Base-by-base conservation (phyloP, 2,113 vertebrate species). In the Antennarius striatus region DNA sequence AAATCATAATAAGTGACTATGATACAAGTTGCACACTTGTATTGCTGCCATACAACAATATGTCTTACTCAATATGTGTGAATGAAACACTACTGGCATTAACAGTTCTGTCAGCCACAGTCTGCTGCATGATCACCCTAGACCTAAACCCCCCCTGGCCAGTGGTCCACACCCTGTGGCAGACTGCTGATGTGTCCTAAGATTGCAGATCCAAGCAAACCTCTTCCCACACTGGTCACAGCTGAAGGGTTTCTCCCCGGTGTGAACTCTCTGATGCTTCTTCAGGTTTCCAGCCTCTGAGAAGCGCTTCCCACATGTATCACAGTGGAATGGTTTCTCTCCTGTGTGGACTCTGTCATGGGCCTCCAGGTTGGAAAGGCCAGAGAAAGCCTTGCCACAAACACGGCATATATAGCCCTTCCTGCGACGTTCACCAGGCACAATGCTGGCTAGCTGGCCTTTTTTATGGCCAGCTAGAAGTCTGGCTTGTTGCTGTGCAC, bases 201-300 rank as follows among this genome's bases (percentile, higher is more conserved):
- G 82, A 68, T 92, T 91, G 75, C 91, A 91, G 71, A 90, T 90
- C 89, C 91, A 91, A 43, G 90, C 90, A 5, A 92, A 92, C 3
- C 56, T 76, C 58, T 87, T 92, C 10, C 90, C 91, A 15, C 91
- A 92, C 14, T 77, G 79, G 10, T 70, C 50, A 47, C 91, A 92
- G 54, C 64, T 63, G 62, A 81, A 92, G 10, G 91, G 91, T 56
- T 92, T 92, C 77, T 92, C 91, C 39, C 91, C 90, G 0, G 91
- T 92, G 72, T 92, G 91, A 40, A 92, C 89, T 1, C 90, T 77
- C 77, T 91, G 90, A 77, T 92, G 91, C 52, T 91, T 92, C 56
- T 92, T 92, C 48, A 92, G 82, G 68, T 92, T 92, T 4, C 91
- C 90, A 0, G 91, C 90, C 81, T 92, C 90, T 0, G 90, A 88